Base-by-base conservation (phyloP, 2,888 invertebrate genomes). In the Endomychus coccineus region DNA sequence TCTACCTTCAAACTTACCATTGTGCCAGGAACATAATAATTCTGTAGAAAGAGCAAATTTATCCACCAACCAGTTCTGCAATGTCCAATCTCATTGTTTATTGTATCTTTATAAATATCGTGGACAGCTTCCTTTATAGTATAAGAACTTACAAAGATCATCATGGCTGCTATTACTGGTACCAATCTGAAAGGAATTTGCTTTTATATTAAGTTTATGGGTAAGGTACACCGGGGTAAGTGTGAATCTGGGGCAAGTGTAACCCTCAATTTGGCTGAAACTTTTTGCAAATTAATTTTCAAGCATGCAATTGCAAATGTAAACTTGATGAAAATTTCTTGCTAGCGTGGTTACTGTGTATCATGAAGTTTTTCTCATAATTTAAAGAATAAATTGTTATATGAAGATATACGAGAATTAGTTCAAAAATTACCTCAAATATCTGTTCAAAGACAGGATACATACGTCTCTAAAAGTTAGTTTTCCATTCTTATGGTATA, bases 11-110 rank as follows among this genome's bases (percentile, higher is more conserved):
- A 4, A 34, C 34, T 34, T 21, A 34, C 34, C 9, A 27, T 21
- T 34, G 12, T 16, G n/a, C 19, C 12, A 2, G 17, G 3, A 7
- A 14, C 15, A 21, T 21, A 9, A 2, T 27, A 5, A 13, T 34
- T 34, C 16, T 34, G 27, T 6, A 34, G n/a, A 10, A 34, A 34
- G 5, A 34, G 16, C 9, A 34, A 21, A 28, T 34, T 34, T 27
- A 16, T 34, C 34, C 34, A 34, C 34, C 34, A 27, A 15, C 5
- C 19, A 4, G 11, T 2, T 21, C n/a, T 19, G 14, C 34, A 34
- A n/a, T 7, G 24, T 15, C 21, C n/a, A 10, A 22, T 12, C 11
- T 34, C 34, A 7, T 3, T 3, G 2, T n/a, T 15, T 4, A 6
- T n/a, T n/a, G n/a, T n/a, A n/a, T n/a, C n/a, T n/a, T n/a, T n/a